phyloP scores from a whole-genome alignment of 2,113 vertebrate genomes.

The Todiramphus saurophagus region DNA sequence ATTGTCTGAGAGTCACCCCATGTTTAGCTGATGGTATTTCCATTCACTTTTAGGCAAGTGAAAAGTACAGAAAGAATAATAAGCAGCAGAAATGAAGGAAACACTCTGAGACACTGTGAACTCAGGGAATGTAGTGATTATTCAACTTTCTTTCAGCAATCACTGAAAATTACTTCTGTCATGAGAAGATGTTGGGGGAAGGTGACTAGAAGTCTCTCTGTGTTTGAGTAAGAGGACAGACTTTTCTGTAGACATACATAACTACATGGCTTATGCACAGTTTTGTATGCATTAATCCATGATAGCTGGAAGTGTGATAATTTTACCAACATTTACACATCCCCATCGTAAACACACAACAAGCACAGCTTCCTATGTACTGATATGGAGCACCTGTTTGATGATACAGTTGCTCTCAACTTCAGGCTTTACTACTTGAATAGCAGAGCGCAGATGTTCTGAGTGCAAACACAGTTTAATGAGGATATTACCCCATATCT shows the following conservation, averaged over 20 bases:
- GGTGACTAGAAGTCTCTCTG: background rate
- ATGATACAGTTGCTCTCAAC: background rate
- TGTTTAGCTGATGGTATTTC: background rate
- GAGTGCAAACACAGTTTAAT: background rate
- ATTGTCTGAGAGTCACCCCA: background rate
- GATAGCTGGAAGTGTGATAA: background rate
- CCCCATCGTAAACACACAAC: background rate
- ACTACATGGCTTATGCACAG: fast-evolving
- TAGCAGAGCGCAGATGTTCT: background rate
- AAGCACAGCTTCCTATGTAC: background rate
- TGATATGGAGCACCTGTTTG: background rate
- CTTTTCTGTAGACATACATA: background rate
- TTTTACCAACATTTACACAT: background rate
- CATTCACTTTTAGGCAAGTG: background rate
- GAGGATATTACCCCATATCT: fast-evolving
- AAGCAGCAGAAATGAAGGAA: background rate
- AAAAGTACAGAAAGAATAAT: background rate
- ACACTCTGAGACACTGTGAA: background rate
- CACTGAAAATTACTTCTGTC: background rate
- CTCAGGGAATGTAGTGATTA: background rate
- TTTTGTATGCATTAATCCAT: background rate
- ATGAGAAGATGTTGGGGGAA: background rate
- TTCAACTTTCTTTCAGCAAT: background rate
- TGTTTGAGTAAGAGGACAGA: background rate
- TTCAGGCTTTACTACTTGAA: background rate